phyloP scores from a whole-genome alignment of 2,888 invertebrate genomes.

The Microplitis deprimator region DNA sequence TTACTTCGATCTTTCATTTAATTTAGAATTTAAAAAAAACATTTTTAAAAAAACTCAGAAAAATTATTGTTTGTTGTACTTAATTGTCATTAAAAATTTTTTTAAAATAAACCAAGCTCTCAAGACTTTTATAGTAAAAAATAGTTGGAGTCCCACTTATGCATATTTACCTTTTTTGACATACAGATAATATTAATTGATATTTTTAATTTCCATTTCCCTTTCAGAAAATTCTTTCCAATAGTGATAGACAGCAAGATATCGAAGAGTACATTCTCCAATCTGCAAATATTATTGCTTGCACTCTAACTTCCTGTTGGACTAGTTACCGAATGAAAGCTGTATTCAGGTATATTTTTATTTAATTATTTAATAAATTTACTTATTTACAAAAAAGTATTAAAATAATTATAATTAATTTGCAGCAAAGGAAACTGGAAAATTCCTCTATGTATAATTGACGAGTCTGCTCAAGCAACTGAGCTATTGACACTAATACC shows the following conservation, averaged over 20 bases:
- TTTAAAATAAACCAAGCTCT: no score
- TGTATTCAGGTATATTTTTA: constrained; percentile 55
- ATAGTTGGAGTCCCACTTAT: no score
- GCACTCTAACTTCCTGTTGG: constrained; percentile 77
- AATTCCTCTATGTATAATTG: constrained; percentile 78
- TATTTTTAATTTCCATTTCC: neutral
- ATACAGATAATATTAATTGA: neutral
- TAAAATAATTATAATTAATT: neutral
- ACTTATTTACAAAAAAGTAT: constrained; percentile 1
- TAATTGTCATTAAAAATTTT: no score
- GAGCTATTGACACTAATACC: constrained; percentile 88
- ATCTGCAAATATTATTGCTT: constrained; percentile 80
- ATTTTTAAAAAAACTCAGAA: no score
- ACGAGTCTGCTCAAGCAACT: constrained; percentile 89
- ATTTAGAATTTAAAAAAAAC: no score
- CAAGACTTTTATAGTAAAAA: no score
- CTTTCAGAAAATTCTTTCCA: no score
- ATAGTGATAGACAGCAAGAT: no score
- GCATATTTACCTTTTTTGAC: no score
- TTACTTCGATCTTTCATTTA: no score
- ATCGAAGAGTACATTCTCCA: constrained; percentile 68
- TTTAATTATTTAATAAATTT: constrained; percentile 5
- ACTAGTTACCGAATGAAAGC: constrained; percentile 63
- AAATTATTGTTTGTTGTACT: no score
- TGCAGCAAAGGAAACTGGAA: constrained; percentile 43